Evolutionary conservation across 2,888 invertebrate genomes (phyloP).

Genomic region (Uropetala carovei): DNA sequence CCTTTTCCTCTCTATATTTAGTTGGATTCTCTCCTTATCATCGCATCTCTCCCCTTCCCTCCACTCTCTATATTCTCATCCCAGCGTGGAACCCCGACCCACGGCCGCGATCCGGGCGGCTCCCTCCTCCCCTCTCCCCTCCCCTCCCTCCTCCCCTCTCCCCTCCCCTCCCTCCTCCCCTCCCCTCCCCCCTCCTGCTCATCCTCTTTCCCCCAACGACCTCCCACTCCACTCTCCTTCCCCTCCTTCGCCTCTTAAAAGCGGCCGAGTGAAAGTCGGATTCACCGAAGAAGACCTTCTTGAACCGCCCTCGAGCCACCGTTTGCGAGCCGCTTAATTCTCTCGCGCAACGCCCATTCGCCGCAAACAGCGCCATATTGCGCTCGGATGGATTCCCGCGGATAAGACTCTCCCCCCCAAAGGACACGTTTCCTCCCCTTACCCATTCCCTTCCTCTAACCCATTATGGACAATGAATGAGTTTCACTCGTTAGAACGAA

Average conservation of each 20-base stretch:
- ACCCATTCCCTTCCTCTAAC: no score
- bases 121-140: not conserved
- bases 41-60: no score
- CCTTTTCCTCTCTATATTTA: no score
- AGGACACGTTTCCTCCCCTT: no score
- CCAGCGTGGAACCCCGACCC: not conserved
- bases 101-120: not conserved
- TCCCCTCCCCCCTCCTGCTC: not conserved
- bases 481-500: no score
- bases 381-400: no score
- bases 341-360: not conserved
- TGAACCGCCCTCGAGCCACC: not conserved
- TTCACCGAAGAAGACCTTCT: not conserved
- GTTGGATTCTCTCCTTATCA: no score
- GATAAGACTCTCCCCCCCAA: no score
- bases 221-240: slow-evolving; percentile 8
- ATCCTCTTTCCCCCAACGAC: not conserved
- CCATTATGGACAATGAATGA: no score
- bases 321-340: not conserved
- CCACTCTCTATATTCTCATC: not conserved
- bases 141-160: not conserved
- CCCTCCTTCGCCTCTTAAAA: slow-evolving; percentile 14
- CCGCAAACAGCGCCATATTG: not conserved
- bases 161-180: slow-evolving; percentile 1
- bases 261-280: not conserved